Evolutionary conservation across 1,140 invertebrate genomes (phyloP), one percentile per base, ranked within the genome.

Genomic region (Vollenhovia emeryi): DNA sequence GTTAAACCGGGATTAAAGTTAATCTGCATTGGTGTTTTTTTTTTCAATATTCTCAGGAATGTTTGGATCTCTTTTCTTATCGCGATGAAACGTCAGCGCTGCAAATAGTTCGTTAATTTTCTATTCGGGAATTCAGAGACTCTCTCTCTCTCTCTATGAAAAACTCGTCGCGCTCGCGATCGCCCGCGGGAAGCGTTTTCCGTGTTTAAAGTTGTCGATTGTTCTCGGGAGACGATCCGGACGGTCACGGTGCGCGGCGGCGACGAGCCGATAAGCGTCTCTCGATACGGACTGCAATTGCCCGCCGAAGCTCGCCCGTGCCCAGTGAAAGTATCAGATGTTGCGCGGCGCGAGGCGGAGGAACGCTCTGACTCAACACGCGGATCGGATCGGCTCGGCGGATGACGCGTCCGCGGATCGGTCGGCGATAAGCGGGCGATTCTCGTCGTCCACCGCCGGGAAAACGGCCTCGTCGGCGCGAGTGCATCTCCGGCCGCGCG

Each of bases 301-400:
- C 68, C 27, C 21, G 2, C 15, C 50, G 30, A n/a, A 24, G 43
- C 21, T 45, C 64, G 1, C 6, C n/a, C n/a, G n/a, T 9, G 62
- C 52, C 48, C 33, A 62, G 82, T 88, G 86, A 88, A 88, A 88
- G 74, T 88, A 75, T 69, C 50, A 45, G 15, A 52, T 59, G 27
- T 73, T 60, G 21, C 59, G 57, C 73, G 36, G 57, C 40, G 27
- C 15, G 60, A 68, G 11, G 21, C 24, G 27, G 30, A 18, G 50
- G 52, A 43, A 52, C 21, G 8, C n/a, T 66, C 30, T 43, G 45
- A 59, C 40, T 36, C n/a, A n/a, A 62, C 48, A 40, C 7, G 48
- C 3, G 36, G 50, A 66, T 74, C 64, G 82, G 45, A 80, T 88
- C 60, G 76, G 36, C 86, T 88, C 60, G 76, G 36, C 86, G 87